Conservation (phyloP, 2,888 invertebrate genomes). For the Athalia circularis region DNA sequence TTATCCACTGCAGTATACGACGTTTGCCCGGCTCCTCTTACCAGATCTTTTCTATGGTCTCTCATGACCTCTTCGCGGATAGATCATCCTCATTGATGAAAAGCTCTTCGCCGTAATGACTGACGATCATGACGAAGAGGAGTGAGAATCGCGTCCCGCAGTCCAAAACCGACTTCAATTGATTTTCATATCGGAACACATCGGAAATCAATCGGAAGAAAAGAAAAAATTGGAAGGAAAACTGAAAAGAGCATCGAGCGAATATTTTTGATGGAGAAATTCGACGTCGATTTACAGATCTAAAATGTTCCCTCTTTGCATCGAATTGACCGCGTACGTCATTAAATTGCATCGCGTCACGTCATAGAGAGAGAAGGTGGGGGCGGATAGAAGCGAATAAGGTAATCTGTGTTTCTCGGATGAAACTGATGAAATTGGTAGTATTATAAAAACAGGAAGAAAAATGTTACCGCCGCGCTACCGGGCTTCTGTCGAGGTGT, state of each 20-base stretch:
- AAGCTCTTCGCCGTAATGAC: no score
- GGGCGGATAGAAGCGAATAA: neutral
- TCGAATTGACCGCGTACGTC: neutral
- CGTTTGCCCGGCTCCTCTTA: neutral
- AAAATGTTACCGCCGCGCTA: slow-evolving; percentile 27
- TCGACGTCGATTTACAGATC: no score
- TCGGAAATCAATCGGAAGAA: no score
- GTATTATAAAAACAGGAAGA: slow-evolving; percentile 30
- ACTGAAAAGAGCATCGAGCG: no score
- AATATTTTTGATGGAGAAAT: no score
- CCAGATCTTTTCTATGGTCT: slow-evolving; percentile 36
- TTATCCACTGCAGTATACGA: no score
- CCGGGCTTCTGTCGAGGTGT: slow-evolving; percentile 62
- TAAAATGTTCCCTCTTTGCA: no score
- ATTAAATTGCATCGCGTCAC: neutral
- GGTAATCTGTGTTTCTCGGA: neutral
- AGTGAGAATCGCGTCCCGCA: no score
- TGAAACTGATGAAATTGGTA: slow-evolving; percentile 30
- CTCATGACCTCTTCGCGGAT: slow-evolving; percentile 16
- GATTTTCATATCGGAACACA: no score
- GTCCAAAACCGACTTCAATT: no score
- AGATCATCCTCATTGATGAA: neutral
- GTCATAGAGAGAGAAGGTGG: neutral
- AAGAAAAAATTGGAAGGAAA: no score
- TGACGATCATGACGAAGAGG: no score